These are phyloP conservation scores for Nasonia oneida DNA, from an alignment of 2,888 invertebrate species.

Conservation along the genomic window DNA sequence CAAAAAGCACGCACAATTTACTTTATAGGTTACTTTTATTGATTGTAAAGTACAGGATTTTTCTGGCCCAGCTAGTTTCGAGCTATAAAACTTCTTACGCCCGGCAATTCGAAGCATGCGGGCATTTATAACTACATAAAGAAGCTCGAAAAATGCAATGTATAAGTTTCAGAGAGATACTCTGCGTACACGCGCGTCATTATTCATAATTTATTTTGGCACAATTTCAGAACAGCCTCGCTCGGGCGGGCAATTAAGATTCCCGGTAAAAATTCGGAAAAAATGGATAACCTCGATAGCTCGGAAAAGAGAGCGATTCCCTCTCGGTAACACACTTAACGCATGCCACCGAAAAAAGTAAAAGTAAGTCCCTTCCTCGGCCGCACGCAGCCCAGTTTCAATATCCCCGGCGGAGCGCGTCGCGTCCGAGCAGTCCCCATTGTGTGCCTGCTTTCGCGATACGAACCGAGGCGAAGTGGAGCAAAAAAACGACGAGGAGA, in stretches of 20 bases:
- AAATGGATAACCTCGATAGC: neutral
- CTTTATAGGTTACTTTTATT: conserved; percentile 11
- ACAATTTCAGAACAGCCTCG: neutral
- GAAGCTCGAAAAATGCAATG: conserved; percentile 5
- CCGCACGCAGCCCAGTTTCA: conserved; percentile 49
- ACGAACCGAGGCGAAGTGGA: neutral
- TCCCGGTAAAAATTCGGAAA: neutral
- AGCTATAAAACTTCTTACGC: conserved; percentile 4
- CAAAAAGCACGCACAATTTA: conserved; percentile 7
- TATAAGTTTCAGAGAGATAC: neutral
- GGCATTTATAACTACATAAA: neutral
- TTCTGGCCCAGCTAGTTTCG: conserved; percentile 2
- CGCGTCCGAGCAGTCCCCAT: neutral
- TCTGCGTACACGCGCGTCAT: neutral
- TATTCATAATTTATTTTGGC: conserved; percentile 1
- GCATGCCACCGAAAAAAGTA: conserved; percentile 28
- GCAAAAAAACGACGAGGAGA: neutral
- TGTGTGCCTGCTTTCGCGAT: neutral
- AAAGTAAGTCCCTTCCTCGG: conserved; percentile 42
- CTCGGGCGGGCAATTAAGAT: neutral
- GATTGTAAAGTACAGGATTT: conserved; percentile 3
- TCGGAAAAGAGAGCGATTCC: neutral
- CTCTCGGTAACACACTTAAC: conserved; percentile 17
- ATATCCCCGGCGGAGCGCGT: conserved; percentile 8
- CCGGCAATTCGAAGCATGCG: neutral